Evolutionary conservation across 2,113 vertebrate genomes (phyloP), one percentile per base, ranked within the genome.

Genomic region (Scytalopus superciliaris): DNA sequence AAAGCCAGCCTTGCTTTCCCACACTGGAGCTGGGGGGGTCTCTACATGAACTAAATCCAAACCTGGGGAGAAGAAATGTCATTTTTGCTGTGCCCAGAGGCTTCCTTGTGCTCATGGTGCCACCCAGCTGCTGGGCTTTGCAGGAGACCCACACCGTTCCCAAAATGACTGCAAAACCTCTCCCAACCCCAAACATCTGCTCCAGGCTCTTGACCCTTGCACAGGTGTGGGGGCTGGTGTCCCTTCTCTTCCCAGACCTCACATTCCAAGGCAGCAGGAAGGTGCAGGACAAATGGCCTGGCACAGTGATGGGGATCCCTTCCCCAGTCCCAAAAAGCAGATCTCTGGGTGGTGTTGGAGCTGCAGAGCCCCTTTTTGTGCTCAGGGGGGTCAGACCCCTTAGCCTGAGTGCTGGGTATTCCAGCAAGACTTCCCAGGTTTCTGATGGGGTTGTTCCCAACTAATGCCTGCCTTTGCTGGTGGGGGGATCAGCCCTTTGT

Each of bases 161-260:
- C 31, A 19, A 18, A 31, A 10, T 0, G 31, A 10, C 1, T 2
- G n/a, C 31, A 15, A 35, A 40, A 10, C 33, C 6, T 4, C 55
- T 47, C n/a, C 57, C n/a, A 49, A 3, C 7, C 40, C 59, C 28
- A 39, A 35, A 24, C 2, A 3, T 14, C 39, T 72, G 13, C 33
- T 60, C 33, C 33, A 47, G 25, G 45, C 45, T 21, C 35, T 35
- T 39, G 70, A 35, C 28, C 23, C 74, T 60, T 23, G 16, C 17
- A 4, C 0, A 3, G 40, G 4, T 4, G 1, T 4, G 3, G 17
- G 23, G 8, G 2, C 18, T 5, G 24, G 7, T 10, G 27, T 22
- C 56, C 31, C 40, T 60, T 28, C 60, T 31, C 45, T 39, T 4
- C 37, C 30, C 35, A 11, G 8, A 16, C 10, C 23, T 68, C 33